Evolutionary conservation across 2,888 invertebrate species (phyloP), one percentile per base, ranked within the genome.

Genomic region (Papilio protenor): DNA sequence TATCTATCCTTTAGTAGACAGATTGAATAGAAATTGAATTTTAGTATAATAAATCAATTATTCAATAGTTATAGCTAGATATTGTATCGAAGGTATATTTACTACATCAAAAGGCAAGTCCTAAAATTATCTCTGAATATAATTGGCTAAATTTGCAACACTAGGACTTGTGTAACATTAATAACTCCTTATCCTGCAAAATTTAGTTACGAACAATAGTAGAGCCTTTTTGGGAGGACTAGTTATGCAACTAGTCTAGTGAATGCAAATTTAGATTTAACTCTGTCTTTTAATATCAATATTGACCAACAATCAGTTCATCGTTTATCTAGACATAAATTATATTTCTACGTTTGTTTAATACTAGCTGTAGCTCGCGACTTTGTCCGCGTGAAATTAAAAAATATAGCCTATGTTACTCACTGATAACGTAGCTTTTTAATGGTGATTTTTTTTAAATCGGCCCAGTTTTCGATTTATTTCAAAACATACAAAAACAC

Each of bases 61-160:
- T 40, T 40, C 6, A 40, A 40, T 40, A 8, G 5, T 40, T 40
- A 8, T 40, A 40, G 8, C 23, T 12, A 18, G 10, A 40, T n/a
- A n/a, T 64, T 64, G 33, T 64, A 10, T 18, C 33, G 2, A 33
- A 64, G 10, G 4, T 1, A 61, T 18, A 61, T 61, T 61, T 27
- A 3, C 64, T 16, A 4, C 4, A 33, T 23, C 16, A 64, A 40
- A 33, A 6, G 64, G 33, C 33, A 64, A 18, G 64, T 18, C 16
- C 33, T 66, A 66, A 66, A 40, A 66, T 40, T 66, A 66, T 40
- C n/a, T 66, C 27, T n/a, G 66, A 66, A 40, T 66, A 45, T 66
- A 64, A 64, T 66, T n/a, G 66, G 66, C 40, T 64, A 64, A 18
- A 18, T 66, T 64, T 33, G 64, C 66, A 66, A 66, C 40, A 40